These are phyloP conservation scores for Thaumetopoea pityocampa DNA, from an alignment of 1,140 invertebrate genomes.

Conservation along the genomic window DNA sequence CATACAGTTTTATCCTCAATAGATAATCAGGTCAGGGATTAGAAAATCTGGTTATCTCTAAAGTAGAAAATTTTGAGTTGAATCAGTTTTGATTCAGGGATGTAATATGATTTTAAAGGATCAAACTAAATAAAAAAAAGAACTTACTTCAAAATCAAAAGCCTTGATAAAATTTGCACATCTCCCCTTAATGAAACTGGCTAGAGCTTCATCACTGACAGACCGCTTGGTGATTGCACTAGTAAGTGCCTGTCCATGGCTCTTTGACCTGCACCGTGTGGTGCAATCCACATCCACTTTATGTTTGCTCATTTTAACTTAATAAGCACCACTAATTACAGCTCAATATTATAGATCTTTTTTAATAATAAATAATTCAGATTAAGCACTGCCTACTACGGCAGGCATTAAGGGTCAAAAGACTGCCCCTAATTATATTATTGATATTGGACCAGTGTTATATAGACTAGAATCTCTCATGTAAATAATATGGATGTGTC, in stretches of 20 bases:
- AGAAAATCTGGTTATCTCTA: too few relatives aligned
- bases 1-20: too few relatives aligned
- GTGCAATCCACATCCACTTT: constrained; percentile 70
- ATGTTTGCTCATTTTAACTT: constrained; percentile 54
- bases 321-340: too few relatives aligned
- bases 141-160: constrained; percentile 70
- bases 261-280: constrained; percentile 76
- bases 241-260: constrained; percentile 78
- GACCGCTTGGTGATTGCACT: constrained; percentile 78
- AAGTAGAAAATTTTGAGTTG: too few relatives aligned
- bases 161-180: constrained; percentile 78
- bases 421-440: too few relatives aligned
- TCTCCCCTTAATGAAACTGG: constrained; percentile 76
- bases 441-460: too few relatives aligned
- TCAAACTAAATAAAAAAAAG: background rate
- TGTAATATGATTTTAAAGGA: background rate
- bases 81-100: too few relatives aligned
- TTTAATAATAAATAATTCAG: too few relatives aligned
- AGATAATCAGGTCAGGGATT: too few relatives aligned
- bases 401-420: too few relatives aligned
- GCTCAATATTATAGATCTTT: too few relatives aligned
- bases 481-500: constrained; percentile 12
- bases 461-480: constrained; percentile 7
- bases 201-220: constrained; percentile 75
- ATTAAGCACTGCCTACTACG: too few relatives aligned